Evolutionary conservation across 2,888 invertebrate species (phyloP).

Genomic region (Nineta flava): DNA sequence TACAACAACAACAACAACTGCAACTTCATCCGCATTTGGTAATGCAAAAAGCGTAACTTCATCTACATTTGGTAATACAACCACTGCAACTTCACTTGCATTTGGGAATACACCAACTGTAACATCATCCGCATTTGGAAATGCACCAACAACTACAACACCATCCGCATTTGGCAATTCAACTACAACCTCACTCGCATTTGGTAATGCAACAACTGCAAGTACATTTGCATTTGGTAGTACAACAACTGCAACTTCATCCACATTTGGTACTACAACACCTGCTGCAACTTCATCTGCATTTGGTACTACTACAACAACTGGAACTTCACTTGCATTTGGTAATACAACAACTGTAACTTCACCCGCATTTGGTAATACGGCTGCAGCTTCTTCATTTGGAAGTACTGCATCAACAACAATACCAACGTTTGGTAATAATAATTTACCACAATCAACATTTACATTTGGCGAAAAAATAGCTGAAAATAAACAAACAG

Average conservation of each 20-base stretch:
- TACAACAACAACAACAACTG: too few relatives aligned
- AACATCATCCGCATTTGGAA: not conserved
- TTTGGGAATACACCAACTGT: not conserved
- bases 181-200: not conserved
- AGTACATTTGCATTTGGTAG: not conserved
- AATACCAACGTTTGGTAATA: conserved; percentile 9
- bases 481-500: not conserved
- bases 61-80: not conserved
- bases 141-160: not conserved
- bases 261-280: not conserved
- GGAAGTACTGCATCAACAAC: conserved; percentile 3
- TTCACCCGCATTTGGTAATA: conserved; percentile 6
- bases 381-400: conserved; percentile 3
- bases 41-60: not conserved
- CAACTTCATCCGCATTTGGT: too few relatives aligned
- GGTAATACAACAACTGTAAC: conserved; percentile 4
- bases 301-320: conserved; percentile 1
- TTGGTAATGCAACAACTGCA: not conserved
- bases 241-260: not conserved
- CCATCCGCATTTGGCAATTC: not conserved
- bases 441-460: conserved; percentile 1
- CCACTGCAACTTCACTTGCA: not conserved
- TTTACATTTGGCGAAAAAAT: not conserved
- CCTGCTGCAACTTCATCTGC: not conserved
- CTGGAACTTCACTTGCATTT: not conserved